These are phyloP conservation scores for Myoxocephalus aenaeus DNA, from an alignment of 2,797 vertebrate genomes.

Conservation along the genomic window DNA sequence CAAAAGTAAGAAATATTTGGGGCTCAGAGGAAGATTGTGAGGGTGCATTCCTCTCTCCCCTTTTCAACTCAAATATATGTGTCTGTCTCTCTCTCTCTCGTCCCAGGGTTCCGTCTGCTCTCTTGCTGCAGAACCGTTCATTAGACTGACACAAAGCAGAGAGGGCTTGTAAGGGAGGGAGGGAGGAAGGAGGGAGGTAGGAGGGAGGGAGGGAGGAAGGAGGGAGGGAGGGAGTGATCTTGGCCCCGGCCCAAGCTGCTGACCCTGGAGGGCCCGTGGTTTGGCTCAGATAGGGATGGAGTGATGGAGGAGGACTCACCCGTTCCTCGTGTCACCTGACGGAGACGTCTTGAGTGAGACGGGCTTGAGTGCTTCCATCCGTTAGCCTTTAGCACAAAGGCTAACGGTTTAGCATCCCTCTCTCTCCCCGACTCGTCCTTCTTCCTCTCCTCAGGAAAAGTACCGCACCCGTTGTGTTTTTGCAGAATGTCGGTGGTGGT, in stretches of 20 bases:
- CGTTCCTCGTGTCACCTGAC: conserved; percentile 32
- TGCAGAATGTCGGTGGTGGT: conserved; percentile 22
- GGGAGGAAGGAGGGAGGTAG: conserved; percentile 30
- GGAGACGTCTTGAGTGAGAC: conserved; percentile 28
- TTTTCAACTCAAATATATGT: conserved; percentile 24
- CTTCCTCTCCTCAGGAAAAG: neutral
- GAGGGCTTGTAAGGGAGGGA: conserved; percentile 29
- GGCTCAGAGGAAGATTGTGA: conserved; percentile 33
- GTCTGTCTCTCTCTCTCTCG: conserved; percentile 19
- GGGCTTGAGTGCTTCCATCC: conserved; percentile 29
- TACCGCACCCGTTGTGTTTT: neutral
- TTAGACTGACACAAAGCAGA: conserved; percentile 77
- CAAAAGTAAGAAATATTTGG: conserved; percentile 62
- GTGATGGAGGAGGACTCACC: conserved; percentile 16
- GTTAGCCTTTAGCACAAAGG: conserved; percentile 36
- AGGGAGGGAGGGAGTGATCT: conserved; percentile 20
- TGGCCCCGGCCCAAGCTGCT: conserved; percentile 46
- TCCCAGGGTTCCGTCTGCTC: conserved; percentile 58
- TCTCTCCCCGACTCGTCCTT: neutral
- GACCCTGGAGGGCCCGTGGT: conserved; percentile 37
- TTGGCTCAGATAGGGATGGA: conserved; percentile 39
- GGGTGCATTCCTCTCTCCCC: conserved; percentile 40
- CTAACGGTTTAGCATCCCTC: conserved; percentile 5
- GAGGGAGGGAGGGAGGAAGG: conserved; percentile 18
- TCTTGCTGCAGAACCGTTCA: conserved; percentile 50